Evolutionary conservation across 2,113 vertebrate genomes (phyloP).

Genomic region (Dendrocopos noguchii): DNA sequence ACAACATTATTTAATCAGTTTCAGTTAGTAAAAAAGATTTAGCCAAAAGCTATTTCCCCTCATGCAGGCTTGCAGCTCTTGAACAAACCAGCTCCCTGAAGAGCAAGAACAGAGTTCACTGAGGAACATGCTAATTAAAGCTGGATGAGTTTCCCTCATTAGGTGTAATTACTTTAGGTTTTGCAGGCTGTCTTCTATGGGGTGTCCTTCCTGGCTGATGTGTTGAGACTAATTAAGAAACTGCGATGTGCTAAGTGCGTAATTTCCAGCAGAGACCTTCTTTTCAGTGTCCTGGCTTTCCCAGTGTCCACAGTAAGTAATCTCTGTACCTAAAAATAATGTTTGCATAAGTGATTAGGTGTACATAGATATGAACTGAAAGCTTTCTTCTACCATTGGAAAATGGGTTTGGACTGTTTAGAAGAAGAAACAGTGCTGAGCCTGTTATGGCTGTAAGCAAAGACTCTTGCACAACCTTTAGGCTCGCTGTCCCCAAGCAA

Average conservation of each 20-base stretch:
- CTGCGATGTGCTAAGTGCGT: slow-evolving; percentile 65
- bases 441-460: neutral
- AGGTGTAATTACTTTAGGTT: slow-evolving; percentile 79
- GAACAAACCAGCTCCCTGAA: slow-evolving; percentile 48
- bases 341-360: neutral
- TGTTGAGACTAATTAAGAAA: slow-evolving; percentile 72
- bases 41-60: slow-evolving; percentile 54
- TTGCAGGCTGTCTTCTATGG: slow-evolving; percentile 81
- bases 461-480: neutral
- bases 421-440: neutral
- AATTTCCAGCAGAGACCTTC: slow-evolving; percentile 76
- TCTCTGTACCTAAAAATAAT: neutral
- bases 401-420: neutral
- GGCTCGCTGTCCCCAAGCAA: neutral
- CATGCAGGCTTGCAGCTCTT: neutral
- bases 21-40: slow-evolving; percentile 57
- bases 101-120: slow-evolving; percentile 38
- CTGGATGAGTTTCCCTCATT: slow-evolving; percentile 75
- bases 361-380: neutral
- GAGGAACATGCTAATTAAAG: slow-evolving; percentile 73
- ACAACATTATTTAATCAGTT: slow-evolving; percentile 66
- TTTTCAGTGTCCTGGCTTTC: slow-evolving; percentile 79
- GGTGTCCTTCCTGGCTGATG: slow-evolving; percentile 76
- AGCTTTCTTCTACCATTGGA: neutral
- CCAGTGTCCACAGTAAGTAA: slow-evolving; percentile 78